Evolutionary conservation across 2,113 vertebrate genomes (phyloP).

Genomic region (Octodon degus): DNA sequence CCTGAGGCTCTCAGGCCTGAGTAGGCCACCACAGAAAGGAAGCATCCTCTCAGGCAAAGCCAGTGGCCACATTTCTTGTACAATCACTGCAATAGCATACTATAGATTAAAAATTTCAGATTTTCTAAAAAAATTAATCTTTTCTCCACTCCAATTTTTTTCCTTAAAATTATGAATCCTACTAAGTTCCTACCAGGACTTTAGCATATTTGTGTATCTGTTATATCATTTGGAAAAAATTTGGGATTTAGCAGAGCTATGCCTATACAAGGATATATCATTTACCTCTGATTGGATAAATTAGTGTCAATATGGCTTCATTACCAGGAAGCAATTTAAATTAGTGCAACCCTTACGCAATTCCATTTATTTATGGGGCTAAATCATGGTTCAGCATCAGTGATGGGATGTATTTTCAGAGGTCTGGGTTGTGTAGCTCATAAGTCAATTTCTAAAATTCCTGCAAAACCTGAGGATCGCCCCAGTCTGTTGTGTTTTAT

Average conservation of each 20-base stretch:
- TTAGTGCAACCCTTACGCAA: background rate
- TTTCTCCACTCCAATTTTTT: background rate
- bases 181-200: background rate
- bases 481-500: slow-evolving; percentile 37
- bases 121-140: background rate
- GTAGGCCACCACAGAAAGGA: background rate
- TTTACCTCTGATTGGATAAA: background rate
- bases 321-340: background rate
- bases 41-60: background rate
- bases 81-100: too few relatives aligned
- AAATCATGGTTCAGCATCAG: background rate
- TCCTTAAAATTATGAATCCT: background rate
- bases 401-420: background rate
- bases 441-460: background rate
- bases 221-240: background rate
- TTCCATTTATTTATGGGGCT: background rate
- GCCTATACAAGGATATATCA: background rate
- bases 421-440: background rate
- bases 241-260: background rate
- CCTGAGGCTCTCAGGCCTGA: background rate
- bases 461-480: background rate
- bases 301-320: background rate
- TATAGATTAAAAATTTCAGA: background rate
- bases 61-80: background rate
- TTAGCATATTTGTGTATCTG: background rate